A percentile compares a stretch with the other conserved stretches of the same genome.
Evolutionary conservation across 2,797 vertebrate species (phyloP).

Genomic region (Mus spretus): DNA sequence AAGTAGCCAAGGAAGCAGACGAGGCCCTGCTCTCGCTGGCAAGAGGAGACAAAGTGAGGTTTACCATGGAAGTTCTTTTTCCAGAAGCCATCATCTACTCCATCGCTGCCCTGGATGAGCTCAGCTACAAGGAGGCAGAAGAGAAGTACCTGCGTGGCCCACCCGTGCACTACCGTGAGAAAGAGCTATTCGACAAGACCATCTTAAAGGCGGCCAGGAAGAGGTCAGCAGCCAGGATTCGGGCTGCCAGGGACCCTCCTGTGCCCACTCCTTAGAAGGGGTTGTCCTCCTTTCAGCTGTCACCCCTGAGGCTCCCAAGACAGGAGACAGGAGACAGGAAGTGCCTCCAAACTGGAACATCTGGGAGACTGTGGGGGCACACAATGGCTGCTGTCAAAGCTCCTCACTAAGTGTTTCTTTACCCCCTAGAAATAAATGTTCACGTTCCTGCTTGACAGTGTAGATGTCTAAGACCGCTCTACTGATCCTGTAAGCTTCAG

Average conservation of each 20-base stretch:
- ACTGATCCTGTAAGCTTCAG: not conserved
- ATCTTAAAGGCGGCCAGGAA: too few relatives aligned
- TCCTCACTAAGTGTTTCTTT: not conserved
- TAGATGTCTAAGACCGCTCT: not conserved
- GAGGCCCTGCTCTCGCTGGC: constrained; percentile 60
- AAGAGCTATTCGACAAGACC: constrained; percentile 64
- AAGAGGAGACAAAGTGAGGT: constrained; percentile 88
- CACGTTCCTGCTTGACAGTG: not conserved
- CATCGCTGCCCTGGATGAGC: constrained; percentile 92
- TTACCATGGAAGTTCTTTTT: constrained; percentile 94
- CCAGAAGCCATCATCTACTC: constrained; percentile 96
- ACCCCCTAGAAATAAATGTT: not conserved
- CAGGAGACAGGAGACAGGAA: not conserved
- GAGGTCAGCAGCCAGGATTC: not conserved
- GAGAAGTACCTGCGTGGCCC: constrained; percentile 94
- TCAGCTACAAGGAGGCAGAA: constrained; percentile 93
- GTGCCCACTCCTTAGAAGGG: not conserved
- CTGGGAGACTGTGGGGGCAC: not conserved
- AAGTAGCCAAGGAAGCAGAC: constrained; percentile 85
- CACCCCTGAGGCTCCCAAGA: not conserved
- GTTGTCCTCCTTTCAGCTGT: not conserved
- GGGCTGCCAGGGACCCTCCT: not conserved
- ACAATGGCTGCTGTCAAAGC: not conserved
- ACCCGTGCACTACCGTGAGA: constrained; percentile 89
- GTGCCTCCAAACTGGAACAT: not conserved